Conservation (phyloP, 2,797 vertebrate species). For the Hemitrygon akajei region DNA sequence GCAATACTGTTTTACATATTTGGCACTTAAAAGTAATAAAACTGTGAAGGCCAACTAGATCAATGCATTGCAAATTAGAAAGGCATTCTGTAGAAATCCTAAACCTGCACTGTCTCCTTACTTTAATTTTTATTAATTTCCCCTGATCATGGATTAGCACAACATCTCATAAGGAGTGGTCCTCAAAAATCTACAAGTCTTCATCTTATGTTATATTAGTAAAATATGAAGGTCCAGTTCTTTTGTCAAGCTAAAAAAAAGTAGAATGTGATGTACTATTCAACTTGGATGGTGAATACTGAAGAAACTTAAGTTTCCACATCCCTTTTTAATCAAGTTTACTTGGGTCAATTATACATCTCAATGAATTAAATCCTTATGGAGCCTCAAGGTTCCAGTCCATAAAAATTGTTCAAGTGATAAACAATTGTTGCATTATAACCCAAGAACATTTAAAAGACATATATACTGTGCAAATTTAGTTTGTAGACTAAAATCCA, state of each 20-base stretch:
- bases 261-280: too few species aligned
- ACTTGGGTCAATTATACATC: not conserved
- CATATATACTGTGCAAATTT: not conserved
- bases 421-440: not conserved
- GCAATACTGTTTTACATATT: not conserved
- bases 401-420: not conserved
- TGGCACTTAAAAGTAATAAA: not conserved
- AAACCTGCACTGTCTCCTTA: too few species aligned
- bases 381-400: not conserved
- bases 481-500: too few species aligned
- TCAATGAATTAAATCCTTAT: not conserved
- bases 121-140: not conserved
- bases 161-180: not conserved
- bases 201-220: not conserved
- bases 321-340: not conserved
- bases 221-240: not conserved
- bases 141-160: too few species aligned
- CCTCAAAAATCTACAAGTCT: not conserved
- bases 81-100: not conserved
- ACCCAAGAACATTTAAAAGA: not conserved
- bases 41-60: not conserved
- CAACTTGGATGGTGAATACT: not conserved
- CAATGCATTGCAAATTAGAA: not conserved
- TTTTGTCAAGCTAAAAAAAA: not conserved
- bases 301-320: not conserved